Evolutionary conservation across 2,797 vertebrate species (phyloP).

Genomic region (Sebastolobus alascanus): DNA sequence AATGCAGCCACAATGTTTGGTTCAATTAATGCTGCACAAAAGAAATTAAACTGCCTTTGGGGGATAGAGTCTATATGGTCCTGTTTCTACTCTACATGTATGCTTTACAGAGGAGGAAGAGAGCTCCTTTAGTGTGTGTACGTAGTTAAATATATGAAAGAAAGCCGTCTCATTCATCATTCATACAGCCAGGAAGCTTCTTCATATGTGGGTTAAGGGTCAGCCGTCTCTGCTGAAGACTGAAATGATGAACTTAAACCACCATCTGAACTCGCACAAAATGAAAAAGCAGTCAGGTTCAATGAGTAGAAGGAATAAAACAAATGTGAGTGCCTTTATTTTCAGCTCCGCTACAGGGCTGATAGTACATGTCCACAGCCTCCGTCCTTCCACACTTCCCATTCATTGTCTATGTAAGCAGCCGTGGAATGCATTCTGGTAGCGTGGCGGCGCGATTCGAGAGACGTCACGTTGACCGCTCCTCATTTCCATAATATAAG

Average conservation of each 20-base stretch:
- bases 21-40: slow-evolving; percentile 23
- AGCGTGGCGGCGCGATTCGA: no score
- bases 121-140: neutral
- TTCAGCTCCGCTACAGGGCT: no score
- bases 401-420: no score
- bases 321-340: no score
- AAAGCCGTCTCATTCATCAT: slow-evolving; percentile 17
- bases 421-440: no score
- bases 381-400: no score
- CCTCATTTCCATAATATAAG: no score
- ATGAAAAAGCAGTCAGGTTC: neutral
- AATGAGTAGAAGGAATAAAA: neutral
- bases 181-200: neutral
- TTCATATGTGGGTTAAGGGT: neutral
- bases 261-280: neutral
- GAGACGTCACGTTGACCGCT: no score
- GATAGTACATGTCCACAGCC: no score
- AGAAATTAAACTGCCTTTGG: slow-evolving; percentile 13
- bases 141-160: neutral
- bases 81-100: neutral
- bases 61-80: slow-evolving; percentile 16
- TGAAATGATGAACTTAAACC: slow-evolving; percentile 24
- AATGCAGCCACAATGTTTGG: neutral
- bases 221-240: neutral
- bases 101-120: neutral